Evolutionary conservation across 2,797 vertebrate species (phyloP), one percentile per base, ranked within the genome.

Genomic region (Pseudochaenichthys georgianus): DNA sequence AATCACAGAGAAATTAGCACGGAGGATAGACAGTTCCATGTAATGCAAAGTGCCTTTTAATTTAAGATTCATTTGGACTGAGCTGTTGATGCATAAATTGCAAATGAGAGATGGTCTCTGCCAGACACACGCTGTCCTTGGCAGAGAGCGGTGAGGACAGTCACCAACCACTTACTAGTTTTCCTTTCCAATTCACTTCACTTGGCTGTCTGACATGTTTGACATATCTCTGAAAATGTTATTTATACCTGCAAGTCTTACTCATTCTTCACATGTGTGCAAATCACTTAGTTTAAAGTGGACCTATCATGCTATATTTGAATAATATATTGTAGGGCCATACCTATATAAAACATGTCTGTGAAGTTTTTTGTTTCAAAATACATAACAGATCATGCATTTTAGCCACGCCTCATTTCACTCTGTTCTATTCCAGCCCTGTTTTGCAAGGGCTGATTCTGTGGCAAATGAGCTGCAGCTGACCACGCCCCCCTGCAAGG

Each of bases 71-170:
- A 77, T 71, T 67, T 81, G 53, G 57, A 55, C 23, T 11, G 34
- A 75, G 64, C 57, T 53, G 15, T 19, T n/a, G 62, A 68, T 51
- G 60, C 38, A 65, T 28, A 38, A 12, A 77, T 21, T 59, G 67
- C 70, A 75, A 83, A 67, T 41, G 63, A 73, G 54, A 70, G 42
- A 55, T 31, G 10, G 43, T 54, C 45, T 11, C 51, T 82, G 84
- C 77, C 85, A 84, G 73, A 81, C 63, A 81, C 68, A 78, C 9
- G 47, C 9, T 70, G 82, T 85, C 57, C 82, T 82, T 87, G 88
- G 83, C 85, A 81, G 51, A 47, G 59, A 75, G 73, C 12, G 62
- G 64, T 70, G 69, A 62, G 16, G 17, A 73, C 66, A 45, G 31
- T 60, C 42, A 43, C 52, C 5, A 42, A 69, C 3, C 28, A 58